Base-by-base conservation (phyloP, 2,797 vertebrate species). In the Botia almorhae region DNA sequence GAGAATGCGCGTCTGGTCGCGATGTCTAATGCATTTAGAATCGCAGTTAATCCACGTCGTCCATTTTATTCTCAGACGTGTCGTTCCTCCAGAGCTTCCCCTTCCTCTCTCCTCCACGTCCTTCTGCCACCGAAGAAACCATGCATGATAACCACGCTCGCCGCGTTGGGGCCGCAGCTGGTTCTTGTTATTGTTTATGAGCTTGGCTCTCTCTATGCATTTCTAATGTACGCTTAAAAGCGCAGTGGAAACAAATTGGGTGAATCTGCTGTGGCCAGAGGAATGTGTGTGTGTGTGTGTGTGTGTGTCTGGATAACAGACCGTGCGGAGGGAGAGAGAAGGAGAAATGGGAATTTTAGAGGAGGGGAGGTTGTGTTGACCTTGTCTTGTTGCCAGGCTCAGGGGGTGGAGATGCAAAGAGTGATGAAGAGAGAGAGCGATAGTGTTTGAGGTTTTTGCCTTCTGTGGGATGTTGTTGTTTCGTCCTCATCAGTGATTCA, bases 171-270 rank as follows among this genome's bases (percentile, higher is more conserved):
- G 87, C 87, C 86, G 86, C 92, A 93, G 92, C 92, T 94, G 92
- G 90, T 89, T 90, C 90, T 92, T 90, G 92, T 94, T 94, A 93
- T 91, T 93, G 92, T 93, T 93, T 93, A 93, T 92, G 89, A 91
- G 90, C 89, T 91, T 92, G 90, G 91, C 85, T 73, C 71, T 84
- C 70, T 73, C 71, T 74, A 78, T 63, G 74, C 83, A 74, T 85
- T 83, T 84, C 83, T 83, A 70, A 75, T 78, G 74, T 80, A 82
- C 77, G 82, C 78, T 84, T 85, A 85, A 83, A 85, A 84, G 79
- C 64, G 60, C 87, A 89, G 84, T 92, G 91, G 91, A 93, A 94
- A 93, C 91, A 93, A 93, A 92, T 91, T 91, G 91, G 90, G 92
- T 93, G 92, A 93, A 92, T 92, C 91, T 93, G 90, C 90, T 92